A percentile compares a stretch with the other conserved stretches of the same genome.
Conservation (phyloP, 53 echinoderm and acorn worm genomes). For the Temnopleurus reevesii region DNA sequence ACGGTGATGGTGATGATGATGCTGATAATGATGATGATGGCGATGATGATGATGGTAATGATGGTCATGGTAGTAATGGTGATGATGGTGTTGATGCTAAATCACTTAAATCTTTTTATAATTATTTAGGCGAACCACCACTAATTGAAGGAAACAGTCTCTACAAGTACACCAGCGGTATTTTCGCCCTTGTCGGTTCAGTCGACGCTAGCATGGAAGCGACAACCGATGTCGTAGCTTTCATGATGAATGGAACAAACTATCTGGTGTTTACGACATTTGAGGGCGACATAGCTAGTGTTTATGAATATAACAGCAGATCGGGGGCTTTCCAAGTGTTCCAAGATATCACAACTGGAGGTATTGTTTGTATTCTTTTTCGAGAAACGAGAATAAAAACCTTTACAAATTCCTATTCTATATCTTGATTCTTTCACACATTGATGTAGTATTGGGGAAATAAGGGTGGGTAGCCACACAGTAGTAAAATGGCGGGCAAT, state of each 20-base stretch:
- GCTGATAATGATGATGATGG: too few species aligned
- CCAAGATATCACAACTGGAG: constrained; percentile 38
- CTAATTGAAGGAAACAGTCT: not conserved
- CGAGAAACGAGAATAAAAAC: too few species aligned
- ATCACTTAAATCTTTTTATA: not conserved
- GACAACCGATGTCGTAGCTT: constrained; percentile 8
- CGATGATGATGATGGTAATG: not conserved
- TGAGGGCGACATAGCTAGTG: not conserved
- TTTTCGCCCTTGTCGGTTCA: not conserved
- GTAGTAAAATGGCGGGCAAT: too few species aligned
- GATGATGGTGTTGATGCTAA: not conserved
- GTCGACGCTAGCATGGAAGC: not conserved
- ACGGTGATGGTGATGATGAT: not conserved
- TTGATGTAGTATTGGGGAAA: too few species aligned
- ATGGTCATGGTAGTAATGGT: not conserved
- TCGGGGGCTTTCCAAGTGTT: not conserved
- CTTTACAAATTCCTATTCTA: too few species aligned
- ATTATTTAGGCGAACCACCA: not conserved
- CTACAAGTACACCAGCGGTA: not conserved
- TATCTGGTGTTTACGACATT: constrained; percentile 34
- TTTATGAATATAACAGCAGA: constrained; percentile 1
- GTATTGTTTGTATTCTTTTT: too few species aligned
- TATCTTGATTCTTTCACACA: not conserved
- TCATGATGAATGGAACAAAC: not conserved
- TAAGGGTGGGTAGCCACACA: too few species aligned